Evolutionary conservation across 2,797 vertebrate genomes (phyloP).

Genomic region (Triplophysa yarkandensis): DNA sequence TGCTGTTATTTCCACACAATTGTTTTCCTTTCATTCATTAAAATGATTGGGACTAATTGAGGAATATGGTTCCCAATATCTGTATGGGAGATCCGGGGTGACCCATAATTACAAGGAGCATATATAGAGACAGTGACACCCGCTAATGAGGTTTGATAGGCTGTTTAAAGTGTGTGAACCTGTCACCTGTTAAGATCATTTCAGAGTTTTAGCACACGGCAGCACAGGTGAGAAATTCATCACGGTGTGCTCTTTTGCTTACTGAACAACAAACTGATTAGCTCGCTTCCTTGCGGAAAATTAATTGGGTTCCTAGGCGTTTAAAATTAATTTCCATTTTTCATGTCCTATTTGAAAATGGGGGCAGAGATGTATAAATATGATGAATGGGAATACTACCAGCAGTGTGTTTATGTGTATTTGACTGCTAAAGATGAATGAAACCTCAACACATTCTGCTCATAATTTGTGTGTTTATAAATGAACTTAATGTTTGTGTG

Average conservation of each 20-base stretch:
- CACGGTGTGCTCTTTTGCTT: constrained; percentile 32
- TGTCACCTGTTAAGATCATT: constrained; percentile 45
- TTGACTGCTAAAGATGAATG: constrained; percentile 30
- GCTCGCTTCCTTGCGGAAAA: constrained; percentile 66
- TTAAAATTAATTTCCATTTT: constrained; percentile 74
- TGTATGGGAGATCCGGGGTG: constrained; percentile 14
- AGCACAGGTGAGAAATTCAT: constrained; percentile 27
- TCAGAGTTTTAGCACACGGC: constrained; percentile 9
- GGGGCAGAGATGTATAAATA: constrained; percentile 67
- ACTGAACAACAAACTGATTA: constrained; percentile 72
- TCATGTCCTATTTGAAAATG: constrained; percentile 67
- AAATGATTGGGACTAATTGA: constrained; percentile 37
- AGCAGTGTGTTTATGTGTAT: constrained; percentile 22
- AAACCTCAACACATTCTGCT: not conserved
- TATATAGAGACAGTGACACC: constrained; percentile 3
- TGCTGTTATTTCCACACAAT: constrained; percentile 20
- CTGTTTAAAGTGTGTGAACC: constrained; percentile 38
- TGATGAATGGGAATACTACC: constrained; percentile 58
- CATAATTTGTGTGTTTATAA: not conserved
- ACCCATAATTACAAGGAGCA: constrained; percentile 21
- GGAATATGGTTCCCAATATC: constrained; percentile 30
- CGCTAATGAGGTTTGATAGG: constrained; percentile 46
- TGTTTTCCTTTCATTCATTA: constrained; percentile 23
- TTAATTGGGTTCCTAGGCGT: constrained; percentile 78
- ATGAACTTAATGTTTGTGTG: not conserved